These are phyloP conservation scores for Rotaria magnacalcarata DNA, from an alignment of 2,888 invertebrate species.

Conservation along the genomic window DNA sequence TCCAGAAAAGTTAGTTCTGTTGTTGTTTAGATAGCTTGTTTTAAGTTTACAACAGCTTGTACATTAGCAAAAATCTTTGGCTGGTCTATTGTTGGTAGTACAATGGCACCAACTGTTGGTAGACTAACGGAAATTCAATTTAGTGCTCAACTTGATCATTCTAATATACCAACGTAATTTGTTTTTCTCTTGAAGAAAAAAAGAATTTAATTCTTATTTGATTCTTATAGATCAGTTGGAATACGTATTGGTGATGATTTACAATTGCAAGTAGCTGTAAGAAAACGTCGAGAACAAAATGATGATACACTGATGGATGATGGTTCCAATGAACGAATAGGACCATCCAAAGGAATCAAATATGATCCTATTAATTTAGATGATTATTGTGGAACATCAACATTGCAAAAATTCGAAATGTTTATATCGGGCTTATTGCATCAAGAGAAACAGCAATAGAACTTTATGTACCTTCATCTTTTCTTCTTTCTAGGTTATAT, in stretches of 20 bases:
- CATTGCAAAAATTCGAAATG: constrained; percentile 33
- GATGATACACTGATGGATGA: constrained; percentile 16
- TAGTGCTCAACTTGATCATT: constrained; percentile 27
- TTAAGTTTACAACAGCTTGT: constrained; percentile 11
- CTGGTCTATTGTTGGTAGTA: constrained; percentile 8
- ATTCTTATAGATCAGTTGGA: neutral
- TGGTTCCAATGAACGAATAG: neutral
- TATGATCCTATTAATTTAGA: neutral
- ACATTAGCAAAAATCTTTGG: constrained; percentile 28
- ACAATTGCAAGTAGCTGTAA: neutral
- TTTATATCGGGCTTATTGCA: neutral
- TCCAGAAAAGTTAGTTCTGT: neutral
- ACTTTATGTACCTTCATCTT: neutral
- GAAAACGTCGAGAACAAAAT: neutral
- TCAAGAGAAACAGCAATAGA: neutral
- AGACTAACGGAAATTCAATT: neutral
- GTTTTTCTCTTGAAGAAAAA: too few relatives aligned
- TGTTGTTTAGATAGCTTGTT: neutral
- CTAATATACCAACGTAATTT: neutral
- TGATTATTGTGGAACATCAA: constrained; percentile 16
- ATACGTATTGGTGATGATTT: constrained; percentile 29
- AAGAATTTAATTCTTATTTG: neutral
- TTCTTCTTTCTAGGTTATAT: neutral
- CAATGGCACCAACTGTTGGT: constrained; percentile 9
- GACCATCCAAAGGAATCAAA: neutral